These are phyloP conservation scores for Tyria jacobaeae DNA, from an alignment of 2,888 invertebrate genomes.

Conservation along the genomic window DNA sequence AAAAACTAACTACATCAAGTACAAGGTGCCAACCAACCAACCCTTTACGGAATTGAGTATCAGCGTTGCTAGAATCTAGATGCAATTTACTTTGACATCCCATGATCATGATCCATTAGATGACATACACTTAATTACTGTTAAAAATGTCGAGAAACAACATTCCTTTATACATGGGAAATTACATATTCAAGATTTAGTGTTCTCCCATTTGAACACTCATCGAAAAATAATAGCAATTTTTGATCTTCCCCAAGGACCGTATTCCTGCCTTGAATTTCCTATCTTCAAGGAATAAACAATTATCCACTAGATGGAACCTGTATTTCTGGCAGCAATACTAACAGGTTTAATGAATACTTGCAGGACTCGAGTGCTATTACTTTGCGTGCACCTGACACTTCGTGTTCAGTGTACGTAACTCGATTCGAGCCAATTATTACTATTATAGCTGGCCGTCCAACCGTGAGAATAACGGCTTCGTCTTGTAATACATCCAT, in stretches of 20 bases:
- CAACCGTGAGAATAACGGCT: constrained; percentile 50
- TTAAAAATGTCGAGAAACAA: neutral
- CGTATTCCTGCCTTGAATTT: neutral
- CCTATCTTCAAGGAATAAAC: neutral
- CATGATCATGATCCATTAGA: too few species aligned
- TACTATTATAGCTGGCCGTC: constrained; percentile 38
- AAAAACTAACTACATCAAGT: neutral
- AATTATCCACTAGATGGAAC: constrained; percentile 9
- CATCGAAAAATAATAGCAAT: neutral
- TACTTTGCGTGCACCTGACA: constrained; percentile 40
- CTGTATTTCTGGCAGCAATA: neutral
- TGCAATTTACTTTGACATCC: neutral
- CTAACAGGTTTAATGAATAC: constrained; percentile 33
- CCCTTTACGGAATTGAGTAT: too few species aligned
- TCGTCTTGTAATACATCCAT: constrained; percentile 22
- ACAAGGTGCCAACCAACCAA: too few species aligned
- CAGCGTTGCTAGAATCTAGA: too few species aligned
- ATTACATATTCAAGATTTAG: neutral
- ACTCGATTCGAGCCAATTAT: constrained; percentile 49
- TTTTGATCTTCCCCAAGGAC: neutral
- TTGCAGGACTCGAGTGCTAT: constrained; percentile 9
- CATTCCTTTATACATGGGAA: neutral
- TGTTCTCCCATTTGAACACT: neutral
- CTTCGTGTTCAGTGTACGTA: constrained; percentile 38
- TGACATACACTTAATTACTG: neutral